Conservation (phyloP, 2,113 vertebrate species). For the Ammospiza nelsoni region DNA sequence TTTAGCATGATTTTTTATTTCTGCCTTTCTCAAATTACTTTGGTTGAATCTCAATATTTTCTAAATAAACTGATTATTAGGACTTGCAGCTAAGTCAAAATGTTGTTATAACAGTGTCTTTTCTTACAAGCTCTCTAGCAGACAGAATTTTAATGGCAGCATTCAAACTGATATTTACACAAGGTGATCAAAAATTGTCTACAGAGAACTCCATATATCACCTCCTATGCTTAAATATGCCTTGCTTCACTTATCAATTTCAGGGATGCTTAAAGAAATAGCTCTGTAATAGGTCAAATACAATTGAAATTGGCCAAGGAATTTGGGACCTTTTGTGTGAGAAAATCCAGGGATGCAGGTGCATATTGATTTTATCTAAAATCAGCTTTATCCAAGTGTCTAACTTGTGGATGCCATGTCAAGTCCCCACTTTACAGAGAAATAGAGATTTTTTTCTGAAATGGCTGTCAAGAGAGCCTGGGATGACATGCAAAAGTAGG, state of each 20-base stretch:
- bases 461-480: background rate
- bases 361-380: background rate
- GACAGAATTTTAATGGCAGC: background rate
- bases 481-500: background rate
- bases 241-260: background rate
- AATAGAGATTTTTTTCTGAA: background rate
- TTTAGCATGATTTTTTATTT: background rate
- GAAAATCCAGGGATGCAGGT: background rate
- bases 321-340: background rate
- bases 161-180: background rate
- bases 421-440: background rate
- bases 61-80: background rate
- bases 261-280: background rate
- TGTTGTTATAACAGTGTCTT: background rate
- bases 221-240: background rate
- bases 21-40: background rate
- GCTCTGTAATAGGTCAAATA: background rate
- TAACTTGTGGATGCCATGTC: background rate
- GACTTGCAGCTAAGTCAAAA: background rate
- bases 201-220: background rate
- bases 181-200: background rate
- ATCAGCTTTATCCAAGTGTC: background rate
- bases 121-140: background rate
- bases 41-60: background rate
- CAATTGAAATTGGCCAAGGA: background rate